Evolutionary conservation across 2,113 vertebrate genomes (phyloP).

Genomic region (Gallinago jamesoni): DNA sequence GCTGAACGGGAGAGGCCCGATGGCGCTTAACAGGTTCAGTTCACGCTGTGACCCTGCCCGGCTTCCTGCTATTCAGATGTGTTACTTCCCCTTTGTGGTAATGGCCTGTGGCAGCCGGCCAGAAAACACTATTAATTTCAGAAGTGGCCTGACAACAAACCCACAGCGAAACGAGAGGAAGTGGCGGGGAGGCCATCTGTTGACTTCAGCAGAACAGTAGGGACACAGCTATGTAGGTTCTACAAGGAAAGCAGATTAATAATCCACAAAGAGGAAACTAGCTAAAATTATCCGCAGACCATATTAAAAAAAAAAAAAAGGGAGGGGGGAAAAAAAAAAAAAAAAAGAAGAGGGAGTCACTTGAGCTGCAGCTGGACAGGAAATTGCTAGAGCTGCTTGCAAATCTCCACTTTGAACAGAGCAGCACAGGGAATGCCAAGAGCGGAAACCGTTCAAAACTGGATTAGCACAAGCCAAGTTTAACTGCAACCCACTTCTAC

Average conservation of each 20-base stretch:
- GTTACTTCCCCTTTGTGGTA: conserved; percentile 82
- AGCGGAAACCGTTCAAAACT: conserved; percentile 84
- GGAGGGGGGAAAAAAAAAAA: background rate
- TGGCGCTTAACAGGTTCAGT: conserved; percentile 74
- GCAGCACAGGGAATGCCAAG: conserved; percentile 81
- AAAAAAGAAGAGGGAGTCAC: conserved; percentile 40
- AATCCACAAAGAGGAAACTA: conserved; percentile 80
- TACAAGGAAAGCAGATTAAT: conserved; percentile 77
- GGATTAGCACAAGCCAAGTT: conserved; percentile 82
- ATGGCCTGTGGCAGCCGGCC: conserved; percentile 79
- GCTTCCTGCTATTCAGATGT: conserved; percentile 81
- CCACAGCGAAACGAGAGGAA: conserved; percentile 75
- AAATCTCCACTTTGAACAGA: conserved; percentile 84
- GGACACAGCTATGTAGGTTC: conserved; percentile 69
- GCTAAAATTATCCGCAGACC: conserved; percentile 78
- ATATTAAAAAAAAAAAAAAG: conserved; percentile 40
- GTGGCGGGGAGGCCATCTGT: conserved; percentile 80
- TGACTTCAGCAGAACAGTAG: conserved; percentile 69
- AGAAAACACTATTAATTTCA: conserved; percentile 85
- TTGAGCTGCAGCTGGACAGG: conserved; percentile 87
- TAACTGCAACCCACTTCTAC: conserved; percentile 75
- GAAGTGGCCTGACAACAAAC: conserved; percentile 80
- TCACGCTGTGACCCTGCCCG: conserved; percentile 75
- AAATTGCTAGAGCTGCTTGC: conserved; percentile 85
- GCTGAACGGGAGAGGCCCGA: conserved; percentile 69